Conservation (phyloP, 92 coral and sea anemone species). For the Porites divaricata region DNA sequence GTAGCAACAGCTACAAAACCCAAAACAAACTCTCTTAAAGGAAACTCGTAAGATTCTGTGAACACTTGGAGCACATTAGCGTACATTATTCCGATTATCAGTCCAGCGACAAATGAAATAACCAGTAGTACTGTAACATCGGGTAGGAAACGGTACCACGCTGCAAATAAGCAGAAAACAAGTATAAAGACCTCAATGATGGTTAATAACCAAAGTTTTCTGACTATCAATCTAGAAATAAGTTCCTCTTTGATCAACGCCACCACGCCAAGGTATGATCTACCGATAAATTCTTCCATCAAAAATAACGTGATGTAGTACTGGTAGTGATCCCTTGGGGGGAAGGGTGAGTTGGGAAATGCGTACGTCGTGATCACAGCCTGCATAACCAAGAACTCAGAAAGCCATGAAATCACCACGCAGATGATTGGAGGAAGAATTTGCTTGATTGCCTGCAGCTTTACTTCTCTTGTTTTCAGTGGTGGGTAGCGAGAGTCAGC, state of each 20-base stretch:
- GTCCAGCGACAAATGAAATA: constrained; percentile 52
- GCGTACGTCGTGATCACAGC: constrained; percentile 64
- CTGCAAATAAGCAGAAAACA: constrained; percentile 48
- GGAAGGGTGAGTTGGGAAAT: constrained; percentile 68
- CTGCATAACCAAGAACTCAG: constrained; percentile 63
- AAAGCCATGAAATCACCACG: constrained; percentile 62
- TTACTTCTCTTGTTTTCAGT: constrained; percentile 42
- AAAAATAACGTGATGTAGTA: constrained; percentile 61
- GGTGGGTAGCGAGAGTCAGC: not conserved
- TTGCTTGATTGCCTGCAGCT: constrained; percentile 45
- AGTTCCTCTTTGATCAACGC: constrained; percentile 48
- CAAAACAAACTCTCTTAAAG: constrained; percentile 55
- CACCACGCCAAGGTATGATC: constrained; percentile 57
- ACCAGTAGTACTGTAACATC: constrained; percentile 26
- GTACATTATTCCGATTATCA: constrained; percentile 58
- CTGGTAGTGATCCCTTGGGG: constrained; percentile 68
- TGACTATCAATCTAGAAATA: constrained; percentile 42
- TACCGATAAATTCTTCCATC: constrained; percentile 54
- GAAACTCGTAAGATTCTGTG: constrained; percentile 51
- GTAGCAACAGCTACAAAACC: constrained; percentile 66
- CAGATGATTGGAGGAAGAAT: constrained; percentile 47
- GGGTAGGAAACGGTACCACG: constrained; percentile 64
- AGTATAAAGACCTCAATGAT: constrained; percentile 50
- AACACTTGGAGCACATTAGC: constrained; percentile 55
- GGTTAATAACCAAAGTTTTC: constrained; percentile 53